These are phyloP conservation scores for Drosophila suzukii DNA, from an alignment of 1,140 invertebrate species.

Conservation along the genomic window DNA sequence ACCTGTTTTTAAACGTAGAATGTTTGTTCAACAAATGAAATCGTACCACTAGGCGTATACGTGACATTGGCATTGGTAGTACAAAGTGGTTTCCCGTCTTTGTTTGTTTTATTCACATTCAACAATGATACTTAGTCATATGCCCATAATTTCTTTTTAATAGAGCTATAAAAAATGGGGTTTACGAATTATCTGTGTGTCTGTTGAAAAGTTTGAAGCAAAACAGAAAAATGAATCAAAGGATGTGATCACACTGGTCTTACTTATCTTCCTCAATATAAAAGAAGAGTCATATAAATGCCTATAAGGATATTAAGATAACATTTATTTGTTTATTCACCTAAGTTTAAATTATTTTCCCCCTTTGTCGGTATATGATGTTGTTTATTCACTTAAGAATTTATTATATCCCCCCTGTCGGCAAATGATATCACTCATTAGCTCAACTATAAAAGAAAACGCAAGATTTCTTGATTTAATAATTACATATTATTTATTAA, in stretches of 20 bases:
- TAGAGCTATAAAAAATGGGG: not conserved
- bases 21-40: conserved; percentile 32
- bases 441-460: not conserved
- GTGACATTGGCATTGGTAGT: conserved; percentile 21
- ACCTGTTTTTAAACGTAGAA: not conserved
- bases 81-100: not conserved
- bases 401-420: not conserved
- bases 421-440: not conserved
- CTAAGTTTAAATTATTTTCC: no score
- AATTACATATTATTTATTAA: conserved; percentile 55
- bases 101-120: conserved; percentile 1
- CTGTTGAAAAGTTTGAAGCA: no score
- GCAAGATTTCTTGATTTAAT: conserved; percentile 11
- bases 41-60: conserved; percentile 36
- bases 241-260: not conserved
- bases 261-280: not conserved
- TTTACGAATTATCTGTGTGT: no score
- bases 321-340: not conserved
- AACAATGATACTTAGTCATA: not conserved
- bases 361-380: not conserved
- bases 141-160: not conserved
- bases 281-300: not conserved
- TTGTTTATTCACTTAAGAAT: not conserved
- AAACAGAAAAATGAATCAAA: no score
- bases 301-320: not conserved